These are phyloP conservation scores for Marisa cornuarietis DNA, from an alignment of 1,140 invertebrate species.

Conservation along the genomic window DNA sequence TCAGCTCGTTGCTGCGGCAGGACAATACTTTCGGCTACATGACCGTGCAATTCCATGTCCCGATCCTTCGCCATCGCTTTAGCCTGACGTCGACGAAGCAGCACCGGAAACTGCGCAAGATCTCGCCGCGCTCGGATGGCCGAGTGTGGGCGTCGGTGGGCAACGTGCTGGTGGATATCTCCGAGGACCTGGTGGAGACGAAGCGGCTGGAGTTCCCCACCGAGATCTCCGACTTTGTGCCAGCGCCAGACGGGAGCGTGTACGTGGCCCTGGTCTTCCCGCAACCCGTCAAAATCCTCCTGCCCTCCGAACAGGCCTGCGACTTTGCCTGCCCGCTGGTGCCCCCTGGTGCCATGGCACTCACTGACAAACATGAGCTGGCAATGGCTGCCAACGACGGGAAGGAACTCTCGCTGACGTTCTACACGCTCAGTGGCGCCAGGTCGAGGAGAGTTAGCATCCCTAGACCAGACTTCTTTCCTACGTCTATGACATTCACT, in stretches of 20 bases:
- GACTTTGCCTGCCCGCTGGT: conserved; percentile 83
- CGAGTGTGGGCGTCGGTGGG: conserved; percentile 91
- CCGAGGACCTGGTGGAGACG: conserved; percentile 68
- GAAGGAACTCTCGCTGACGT: conserved; percentile 18
- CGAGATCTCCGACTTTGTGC: conserved; percentile 48
- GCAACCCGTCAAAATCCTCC: conserved; percentile 83
- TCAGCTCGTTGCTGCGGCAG: background rate
- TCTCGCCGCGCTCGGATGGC: conserved; percentile 66
- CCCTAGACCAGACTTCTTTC: conserved; percentile 11
- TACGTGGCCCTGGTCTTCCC: conserved; percentile 86
- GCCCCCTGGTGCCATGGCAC: conserved; percentile 78
- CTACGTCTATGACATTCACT: conserved; percentile 8
- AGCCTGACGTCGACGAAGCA: conserved; percentile 74
- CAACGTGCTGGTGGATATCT: conserved; percentile 82
- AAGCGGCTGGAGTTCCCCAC: conserved; percentile 11
- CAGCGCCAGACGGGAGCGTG: conserved; percentile 82
- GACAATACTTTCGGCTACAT: conserved; percentile 10
- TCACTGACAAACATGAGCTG: conserved; percentile 69
- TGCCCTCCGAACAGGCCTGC: conserved; percentile 85
- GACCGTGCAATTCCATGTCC: conserved; percentile 80
- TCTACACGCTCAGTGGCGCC: conserved; percentile 1
- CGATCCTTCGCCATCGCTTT: conserved; percentile 88
- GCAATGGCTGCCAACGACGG: conserved; percentile 15
- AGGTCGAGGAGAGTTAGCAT: conserved; percentile 6
- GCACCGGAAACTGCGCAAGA: conserved; percentile 88